Evolutionary conservation across 1,140 invertebrate genomes (phyloP).

Genomic region (Mycetomoellerius zeteki): DNA sequence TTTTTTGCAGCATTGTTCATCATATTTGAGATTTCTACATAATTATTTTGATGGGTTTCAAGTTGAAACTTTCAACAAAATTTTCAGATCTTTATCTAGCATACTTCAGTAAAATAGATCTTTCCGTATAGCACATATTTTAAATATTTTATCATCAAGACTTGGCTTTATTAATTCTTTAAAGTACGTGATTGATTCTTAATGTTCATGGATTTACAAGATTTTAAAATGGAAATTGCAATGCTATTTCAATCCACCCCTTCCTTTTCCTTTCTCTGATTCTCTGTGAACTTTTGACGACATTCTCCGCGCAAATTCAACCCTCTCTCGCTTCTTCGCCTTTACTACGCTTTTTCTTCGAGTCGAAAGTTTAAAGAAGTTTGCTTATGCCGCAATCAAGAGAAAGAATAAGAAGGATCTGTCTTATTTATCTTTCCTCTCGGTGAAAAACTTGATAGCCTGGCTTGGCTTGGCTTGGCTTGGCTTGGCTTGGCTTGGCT

Average conservation of each 20-base stretch:
- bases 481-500: slow-evolving; percentile 17
- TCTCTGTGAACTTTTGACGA: slow-evolving; percentile 42
- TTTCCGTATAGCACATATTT: background rate
- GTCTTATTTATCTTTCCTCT: slow-evolving; percentile 64
- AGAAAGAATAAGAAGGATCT: slow-evolving; percentile 64
- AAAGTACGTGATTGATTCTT: slow-evolving; percentile 15
- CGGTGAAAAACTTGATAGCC: slow-evolving; percentile 58
- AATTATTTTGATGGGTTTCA: too few species aligned
- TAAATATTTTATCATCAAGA: slow-evolving; percentile 4
- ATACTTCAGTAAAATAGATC: too few species aligned
- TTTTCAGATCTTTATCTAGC: too few species aligned
- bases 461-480: slow-evolving; percentile 43
- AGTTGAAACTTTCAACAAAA: too few species aligned
- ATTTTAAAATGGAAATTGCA: slow-evolving; percentile 51
- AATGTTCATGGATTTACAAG: slow-evolving; percentile 1
- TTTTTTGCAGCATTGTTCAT: too few species aligned
- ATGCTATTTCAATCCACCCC: slow-evolving; percentile 33
- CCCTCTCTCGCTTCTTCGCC: slow-evolving; percentile 33
- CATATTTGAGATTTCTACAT: too few species aligned
- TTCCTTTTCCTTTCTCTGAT: background rate
- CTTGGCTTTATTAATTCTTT: slow-evolving; percentile 7
- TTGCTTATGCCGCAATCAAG: slow-evolving; percentile 64
- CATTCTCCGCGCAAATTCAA: slow-evolving; percentile 35
- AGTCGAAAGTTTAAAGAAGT: slow-evolving; percentile 61
- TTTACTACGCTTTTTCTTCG: slow-evolving; percentile 43